Conservation (phyloP, 2,113 vertebrate species). For the Hirundichthys speculiger region DNA sequence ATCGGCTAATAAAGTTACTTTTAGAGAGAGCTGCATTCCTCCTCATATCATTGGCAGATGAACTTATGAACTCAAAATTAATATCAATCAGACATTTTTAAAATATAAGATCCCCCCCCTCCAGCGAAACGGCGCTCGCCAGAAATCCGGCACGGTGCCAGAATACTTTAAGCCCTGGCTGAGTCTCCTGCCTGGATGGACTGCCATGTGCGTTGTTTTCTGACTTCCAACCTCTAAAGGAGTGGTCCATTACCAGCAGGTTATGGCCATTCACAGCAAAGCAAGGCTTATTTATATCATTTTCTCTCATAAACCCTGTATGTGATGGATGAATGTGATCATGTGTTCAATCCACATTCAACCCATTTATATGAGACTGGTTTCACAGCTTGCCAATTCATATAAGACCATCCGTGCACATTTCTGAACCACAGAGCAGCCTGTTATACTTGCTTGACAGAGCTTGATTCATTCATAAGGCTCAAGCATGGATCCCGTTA, state of each 20-base stretch:
- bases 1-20: no score
- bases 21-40: no score
- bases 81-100: no score
- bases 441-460: neutral
- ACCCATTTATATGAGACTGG: neutral
- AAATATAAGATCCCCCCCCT: no score
- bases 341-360: neutral
- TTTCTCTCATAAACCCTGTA: neutral
- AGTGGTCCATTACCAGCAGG: conserved; percentile 26
- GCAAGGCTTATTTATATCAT: neutral
- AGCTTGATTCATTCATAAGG: no score
- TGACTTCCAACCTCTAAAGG: conserved; percentile 15
- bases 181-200: conserved; percentile 31
- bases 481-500: neutral
- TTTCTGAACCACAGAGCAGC: conserved; percentile 1
- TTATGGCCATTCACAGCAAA: neutral
- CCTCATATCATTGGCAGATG: no score
- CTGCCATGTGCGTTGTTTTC: conserved; percentile 33
- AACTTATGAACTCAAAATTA: no score
- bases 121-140: no score
- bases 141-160: no score
- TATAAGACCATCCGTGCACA: neutral
- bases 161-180: no score
- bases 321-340: neutral
- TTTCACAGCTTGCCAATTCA: neutral